phyloP scores from a whole-genome alignment of 2,113 vertebrate genomes.

The Malurus melanocephalus region DNA sequence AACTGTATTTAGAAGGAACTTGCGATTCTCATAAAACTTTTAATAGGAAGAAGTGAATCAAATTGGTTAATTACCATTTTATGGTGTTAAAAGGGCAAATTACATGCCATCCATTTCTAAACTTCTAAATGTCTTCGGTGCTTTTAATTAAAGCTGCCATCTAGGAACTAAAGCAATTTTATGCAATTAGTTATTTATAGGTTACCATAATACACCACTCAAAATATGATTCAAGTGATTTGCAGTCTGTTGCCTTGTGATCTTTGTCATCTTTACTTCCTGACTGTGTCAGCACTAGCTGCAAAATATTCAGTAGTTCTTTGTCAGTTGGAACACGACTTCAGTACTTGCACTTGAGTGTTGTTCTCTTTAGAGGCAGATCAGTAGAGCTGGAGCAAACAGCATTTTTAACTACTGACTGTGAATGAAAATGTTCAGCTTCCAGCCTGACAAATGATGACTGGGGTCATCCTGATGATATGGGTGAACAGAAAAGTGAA shows the following conservation, averaged over 20 bases:
- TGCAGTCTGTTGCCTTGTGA: slow-evolving; percentile 68
- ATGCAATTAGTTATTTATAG: slow-evolving; percentile 82
- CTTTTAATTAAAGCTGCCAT: slow-evolving; percentile 81
- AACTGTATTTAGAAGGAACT: slow-evolving; percentile 69
- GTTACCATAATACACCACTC: slow-evolving; percentile 73
- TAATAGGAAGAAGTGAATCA: slow-evolving; percentile 79
- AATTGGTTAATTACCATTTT: slow-evolving; percentile 80
- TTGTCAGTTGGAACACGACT: slow-evolving; percentile 21
- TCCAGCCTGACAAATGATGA: not conserved
- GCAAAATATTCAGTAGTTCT: slow-evolving; percentile 19
- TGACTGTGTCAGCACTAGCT: not conserved
- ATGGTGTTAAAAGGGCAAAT: slow-evolving; percentile 79
- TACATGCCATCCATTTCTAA: slow-evolving; percentile 78
- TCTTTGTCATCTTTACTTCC: slow-evolving; percentile 57
- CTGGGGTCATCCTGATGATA: not conserved
- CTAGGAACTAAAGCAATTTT: slow-evolving; percentile 78
- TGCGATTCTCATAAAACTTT: slow-evolving; percentile 75
- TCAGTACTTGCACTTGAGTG: not conserved
- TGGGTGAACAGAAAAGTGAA: not conserved
- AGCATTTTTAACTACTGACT: not conserved
- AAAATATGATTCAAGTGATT: slow-evolving; percentile 76
- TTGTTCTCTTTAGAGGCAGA: not conserved
- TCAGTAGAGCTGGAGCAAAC: not conserved
- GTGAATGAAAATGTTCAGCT: not conserved
- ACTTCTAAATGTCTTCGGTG: slow-evolving; percentile 75